Base-by-base conservation (phyloP, 2,113 vertebrate species). In the Cebus imitator region DNA sequence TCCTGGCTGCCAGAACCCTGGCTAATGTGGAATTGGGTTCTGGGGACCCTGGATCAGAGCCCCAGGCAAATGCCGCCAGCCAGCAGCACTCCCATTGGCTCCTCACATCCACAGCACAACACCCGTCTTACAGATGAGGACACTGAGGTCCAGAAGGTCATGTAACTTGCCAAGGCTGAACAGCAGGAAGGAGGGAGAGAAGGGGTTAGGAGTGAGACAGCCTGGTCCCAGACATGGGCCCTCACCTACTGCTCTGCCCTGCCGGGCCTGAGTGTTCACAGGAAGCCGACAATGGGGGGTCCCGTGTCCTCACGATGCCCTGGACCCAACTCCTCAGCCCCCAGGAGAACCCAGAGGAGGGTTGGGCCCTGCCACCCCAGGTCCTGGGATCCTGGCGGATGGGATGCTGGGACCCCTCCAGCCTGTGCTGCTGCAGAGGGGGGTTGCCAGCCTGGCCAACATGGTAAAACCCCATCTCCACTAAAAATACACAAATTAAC, bases 181-280 rank as follows among this genome's bases (percentile, higher is more conserved):
- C 1, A 8, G n/a, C 1, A 2, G 13, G 25, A 5, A 43, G 14
- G 37, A 30, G 16, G 4, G 1, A 14, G 70, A 85, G 50, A 45
- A 27, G 13, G 8, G 25, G 4, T 52, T 11, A 2, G 13, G 32
- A 52, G 64, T 30, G 3, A 30, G 37, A 13, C 6, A 8, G 21
- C 16, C 45, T 66, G 55, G 64, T 1, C 58, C 57, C 55, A 48
- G 40, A 17, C 17, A 13, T 23, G 20, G 50, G 57, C 48, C 58
- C 70, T n/a, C 18, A 0, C 0, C 35, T 0, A 0, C 37, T 0
- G 1, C 20, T 5, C n/a, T 30, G 1, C 27, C 6, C 37, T n/a
- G 1, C 30, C 37, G 30, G 4, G 27, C 5, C 78, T 21, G 32
- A 11, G n/a, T 30, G 16, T n/a, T 37, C n/a, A 32, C 6, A 7